Percentiles rank a stretch among this genome's conserved stretches.
phyloP scores from a whole-genome alignment of 1,140 invertebrate genomes.

The Musca vetustissima region DNA sequence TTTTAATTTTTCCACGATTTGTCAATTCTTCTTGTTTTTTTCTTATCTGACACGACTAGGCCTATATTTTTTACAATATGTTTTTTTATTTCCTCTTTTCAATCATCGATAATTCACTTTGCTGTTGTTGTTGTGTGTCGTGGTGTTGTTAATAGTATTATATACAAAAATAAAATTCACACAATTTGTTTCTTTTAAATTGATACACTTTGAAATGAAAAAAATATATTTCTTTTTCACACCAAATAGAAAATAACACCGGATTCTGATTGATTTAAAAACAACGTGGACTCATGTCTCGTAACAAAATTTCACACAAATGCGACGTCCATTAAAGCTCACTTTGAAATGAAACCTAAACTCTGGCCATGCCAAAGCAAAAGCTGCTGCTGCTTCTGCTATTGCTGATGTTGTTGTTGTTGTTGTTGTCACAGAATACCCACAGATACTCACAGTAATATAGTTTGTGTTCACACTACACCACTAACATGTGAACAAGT shows the following conservation, averaged over 20 bases:
- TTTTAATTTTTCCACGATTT: background rate
- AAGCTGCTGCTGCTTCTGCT: background rate
- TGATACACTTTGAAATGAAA: too few relatives aligned
- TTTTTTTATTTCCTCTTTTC: background rate
- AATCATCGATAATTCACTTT: background rate
- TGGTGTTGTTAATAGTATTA: background rate
- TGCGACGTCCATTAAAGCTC: slow-evolving; percentile 17
- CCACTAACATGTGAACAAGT: too few relatives aligned
- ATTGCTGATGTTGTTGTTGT: too few relatives aligned
- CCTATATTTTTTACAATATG: slow-evolving; percentile 3
- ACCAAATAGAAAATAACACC: too few relatives aligned
- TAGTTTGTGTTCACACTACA: background rate
- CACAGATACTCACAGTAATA: slow-evolving; percentile 1
- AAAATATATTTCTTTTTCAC: too few relatives aligned
- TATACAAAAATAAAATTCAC: too few relatives aligned
- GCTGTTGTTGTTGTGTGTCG: background rate
- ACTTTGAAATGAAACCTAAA: slow-evolving; percentile 16
- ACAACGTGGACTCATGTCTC: too few relatives aligned
- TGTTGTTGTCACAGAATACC: background rate
- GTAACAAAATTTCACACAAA: background rate
- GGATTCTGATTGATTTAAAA: too few relatives aligned
- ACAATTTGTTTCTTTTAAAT: too few relatives aligned
- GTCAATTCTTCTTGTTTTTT: background rate
- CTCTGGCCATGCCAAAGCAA: background rate
- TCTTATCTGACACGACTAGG: background rate